Conservation (phyloP, 2,113 vertebrate genomes). For the Podocnemis expansa region DNA sequence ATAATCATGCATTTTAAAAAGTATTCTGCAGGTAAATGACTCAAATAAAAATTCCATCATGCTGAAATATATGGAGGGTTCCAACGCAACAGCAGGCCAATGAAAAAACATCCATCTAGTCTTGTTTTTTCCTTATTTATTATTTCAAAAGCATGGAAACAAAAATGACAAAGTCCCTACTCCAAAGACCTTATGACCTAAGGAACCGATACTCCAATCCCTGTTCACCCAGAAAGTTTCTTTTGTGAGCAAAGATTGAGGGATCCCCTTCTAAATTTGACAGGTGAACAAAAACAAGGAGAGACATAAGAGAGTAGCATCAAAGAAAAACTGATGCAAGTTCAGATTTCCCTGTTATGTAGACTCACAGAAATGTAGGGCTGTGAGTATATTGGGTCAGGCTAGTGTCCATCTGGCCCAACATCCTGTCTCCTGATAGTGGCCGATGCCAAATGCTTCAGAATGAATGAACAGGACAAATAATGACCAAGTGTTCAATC, state of each 20-base stretch:
- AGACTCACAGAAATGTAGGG: background rate
- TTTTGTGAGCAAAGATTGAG: background rate
- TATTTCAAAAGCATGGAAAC: background rate
- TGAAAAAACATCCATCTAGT: background rate
- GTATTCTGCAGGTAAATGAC: background rate
- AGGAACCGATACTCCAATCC: background rate
- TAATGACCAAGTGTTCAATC: no score
- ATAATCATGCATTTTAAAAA: background rate
- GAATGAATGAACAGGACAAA: no score
- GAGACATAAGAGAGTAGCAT: background rate
- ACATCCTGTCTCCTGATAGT: no score
- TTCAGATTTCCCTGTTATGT: background rate
- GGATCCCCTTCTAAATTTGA: background rate
- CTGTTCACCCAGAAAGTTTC: background rate
- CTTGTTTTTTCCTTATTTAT: background rate
- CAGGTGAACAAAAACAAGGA: background rate
- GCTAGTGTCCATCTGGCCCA: no score
- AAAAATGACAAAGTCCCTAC: background rate
- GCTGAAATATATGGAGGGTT: no score
- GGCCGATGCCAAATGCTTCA: no score
- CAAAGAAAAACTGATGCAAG: background rate
- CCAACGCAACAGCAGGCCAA: background rate
- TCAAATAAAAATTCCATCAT: background rate
- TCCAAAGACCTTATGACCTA: background rate
- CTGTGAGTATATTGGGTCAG: no score